phyloP scores from a whole-genome alignment of 2,113 vertebrate species.

The Neoarius graeffei region DNA sequence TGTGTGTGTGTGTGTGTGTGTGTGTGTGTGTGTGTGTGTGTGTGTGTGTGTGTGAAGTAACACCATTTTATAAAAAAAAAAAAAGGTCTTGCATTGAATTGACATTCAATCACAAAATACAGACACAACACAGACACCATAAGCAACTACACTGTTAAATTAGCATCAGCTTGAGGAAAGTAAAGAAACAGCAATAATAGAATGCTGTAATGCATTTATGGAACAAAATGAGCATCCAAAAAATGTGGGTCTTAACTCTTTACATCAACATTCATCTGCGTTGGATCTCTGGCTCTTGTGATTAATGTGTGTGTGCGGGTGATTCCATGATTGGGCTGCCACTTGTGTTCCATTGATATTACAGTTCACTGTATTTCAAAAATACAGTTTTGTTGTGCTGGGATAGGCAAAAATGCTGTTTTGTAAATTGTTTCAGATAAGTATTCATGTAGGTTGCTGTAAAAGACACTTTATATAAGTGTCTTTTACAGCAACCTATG shows the following conservation, averaged over 20 bases:
- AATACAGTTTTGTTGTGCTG: too few species aligned
- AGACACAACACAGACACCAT: not conserved
- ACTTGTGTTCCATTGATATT: not conserved
- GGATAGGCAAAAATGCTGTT: too few species aligned
- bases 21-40: not conserved
- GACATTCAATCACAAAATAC: constrained; percentile 25
- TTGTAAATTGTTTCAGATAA: too few species aligned
- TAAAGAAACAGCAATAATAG: not conserved
- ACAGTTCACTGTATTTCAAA: too few species aligned
- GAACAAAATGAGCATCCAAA: not conserved
- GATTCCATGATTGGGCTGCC: not conserved
- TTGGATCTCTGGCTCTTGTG: not conserved
- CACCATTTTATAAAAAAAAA: not conserved
- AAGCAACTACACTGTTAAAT: not conserved
- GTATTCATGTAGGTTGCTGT: too few species aligned
- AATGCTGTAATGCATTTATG: not conserved
- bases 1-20: constrained; percentile 4
- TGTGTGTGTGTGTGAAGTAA: not conserved
- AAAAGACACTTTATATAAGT: too few species aligned
- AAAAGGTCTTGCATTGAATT: not conserved
- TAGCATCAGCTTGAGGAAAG: constrained; percentile 14
- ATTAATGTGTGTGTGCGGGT: not conserved
- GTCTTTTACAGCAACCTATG: not conserved
- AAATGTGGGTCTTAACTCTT: not conserved
- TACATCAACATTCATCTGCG: not conserved